Evolutionary conservation across 2,888 invertebrate genomes (phyloP), one percentile per base, ranked within the genome.

Genomic region (Chalcis sispes): DNA sequence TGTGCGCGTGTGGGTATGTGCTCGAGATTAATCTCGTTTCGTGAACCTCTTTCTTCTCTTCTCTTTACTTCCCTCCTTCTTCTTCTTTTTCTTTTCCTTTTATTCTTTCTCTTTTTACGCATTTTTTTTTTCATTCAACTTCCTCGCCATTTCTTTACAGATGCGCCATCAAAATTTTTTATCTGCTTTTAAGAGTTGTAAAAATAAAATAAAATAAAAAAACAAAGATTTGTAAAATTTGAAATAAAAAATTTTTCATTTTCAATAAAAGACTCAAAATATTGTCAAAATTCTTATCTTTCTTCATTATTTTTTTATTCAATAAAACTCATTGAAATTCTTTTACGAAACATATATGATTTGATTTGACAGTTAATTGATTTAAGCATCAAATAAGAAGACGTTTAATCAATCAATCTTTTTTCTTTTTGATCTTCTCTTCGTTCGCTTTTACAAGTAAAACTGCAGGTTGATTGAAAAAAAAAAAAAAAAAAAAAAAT

Each of bases 1-100:
- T 72, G 25, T 72, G 29, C 20, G 23, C 4, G 52, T n/a, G n/a
- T n/a, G n/a, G 7, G 15, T 20, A 50, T 15, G 58, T 54, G 23
- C 32, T 56, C 25, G 46, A 73, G 54, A 73, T 77, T 77, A 77
- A 77, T 77, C 65, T 64, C 18, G 61, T 46, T 27, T 23, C 54
- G 61, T 58, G 72, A 73, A 65, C 58, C 65, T 65, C 10, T 75
- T 72, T 48, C 58, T 46, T 48, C 56, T 36, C n/a, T 72, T 29
- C 64, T 40, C 64, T 18, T 66, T 67, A 48, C 40, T 59, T 32
- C n/a, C 42, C 36, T 66, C 23, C 3, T 71, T 29, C 62, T 52
- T 50, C 67, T 46, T 77, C 52, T 77, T 67, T 66, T 69, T 56
- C 42, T 66, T 69, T 40, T 32, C 32, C 27, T 25, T 52, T 32